Evolutionary conservation across 30 jellyfish, hydroid and myxozoan species (phyloP), one percentile per base, ranked within the genome.

Genomic region (Cassiopea andromeda): DNA sequence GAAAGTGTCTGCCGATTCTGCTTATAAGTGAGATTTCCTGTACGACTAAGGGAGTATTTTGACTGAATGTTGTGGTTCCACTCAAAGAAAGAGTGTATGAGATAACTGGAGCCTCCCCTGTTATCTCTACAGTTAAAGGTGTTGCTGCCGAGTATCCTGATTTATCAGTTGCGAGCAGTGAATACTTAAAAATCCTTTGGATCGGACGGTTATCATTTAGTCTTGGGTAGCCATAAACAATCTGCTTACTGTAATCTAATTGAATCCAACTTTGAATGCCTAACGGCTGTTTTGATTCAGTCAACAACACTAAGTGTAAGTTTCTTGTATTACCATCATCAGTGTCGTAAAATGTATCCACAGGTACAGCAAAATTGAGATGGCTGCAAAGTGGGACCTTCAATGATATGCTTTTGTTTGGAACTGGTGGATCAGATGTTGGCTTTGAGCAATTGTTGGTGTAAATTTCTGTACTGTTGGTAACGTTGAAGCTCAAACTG

Each of bases 311-410:
- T 8, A 94, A 81, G 8, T 59, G 68, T 60, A 94, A 72, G 12
- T 72, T 87, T 77, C 93, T 82, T 46, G 99, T 88, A 73, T 84
- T 58, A 3, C 99, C 98, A 61, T 91, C 98, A 38, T 85, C 91
- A 17, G 83, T 73, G 75, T 85, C 97, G 8, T 48, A 8, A 75
- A 93, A 93, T 1, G 96, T 85, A 73, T 93, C 90, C 18, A 58
- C 67, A 2, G 93, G 92, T 3, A 93, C 85, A 1, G 85, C 60
- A 90, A 75, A 93, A 69, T 80, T 81, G 54, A 89, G 19, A 54
- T 93, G 77, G 60, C 88, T 83, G 75, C 98, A 93, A 46, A 93
- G 47, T 38, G 91, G 78, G 14, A 95, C 89, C 14, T 60, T 18
- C 48, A 89, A 9, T 1, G 85, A 43, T 1, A 90, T 76, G 50